phyloP scores from a whole-genome alignment of 2,888 invertebrate species.

The Alitta virens region DNA sequence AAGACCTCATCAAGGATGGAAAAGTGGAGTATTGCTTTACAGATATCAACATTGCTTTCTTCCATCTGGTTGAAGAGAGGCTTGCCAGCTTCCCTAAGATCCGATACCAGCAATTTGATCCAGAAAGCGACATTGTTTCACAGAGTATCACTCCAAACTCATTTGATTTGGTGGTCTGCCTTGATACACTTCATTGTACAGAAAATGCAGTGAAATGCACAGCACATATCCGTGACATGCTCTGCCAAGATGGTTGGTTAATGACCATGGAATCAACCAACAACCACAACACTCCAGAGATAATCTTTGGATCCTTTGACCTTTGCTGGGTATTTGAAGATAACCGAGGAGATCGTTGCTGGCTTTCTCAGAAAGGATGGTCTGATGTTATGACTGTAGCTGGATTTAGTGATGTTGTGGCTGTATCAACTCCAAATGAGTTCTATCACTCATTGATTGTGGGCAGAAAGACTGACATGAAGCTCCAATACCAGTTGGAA shows the following conservation, averaged over 20 bases:
- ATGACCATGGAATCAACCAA: slow-evolving; percentile 12
- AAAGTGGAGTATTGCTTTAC: slow-evolving; percentile 13
- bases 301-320: slow-evolving; percentile 18
- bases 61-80: slow-evolving; percentile 7
- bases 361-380: slow-evolving; percentile 16
- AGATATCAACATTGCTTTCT: slow-evolving; percentile 17
- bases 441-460: slow-evolving; percentile 17
- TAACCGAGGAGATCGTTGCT: slow-evolving; percentile 9
- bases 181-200: slow-evolving; percentile 16
- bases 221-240: slow-evolving; percentile 9
- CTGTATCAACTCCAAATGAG: slow-evolving; percentile 13
- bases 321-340: slow-evolving; percentile 18
- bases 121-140: slow-evolving; percentile 7
- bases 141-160: slow-evolving; percentile 6
- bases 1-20: slow-evolving; percentile 10
- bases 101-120: slow-evolving; percentile 10
- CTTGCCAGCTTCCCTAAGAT: slow-evolving; percentile 11
- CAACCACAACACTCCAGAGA: slow-evolving; percentile 9
- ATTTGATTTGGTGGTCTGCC: slow-evolving; percentile 13
- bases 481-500: neutral
- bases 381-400: neutral
- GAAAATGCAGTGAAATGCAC: slow-evolving; percentile 3
- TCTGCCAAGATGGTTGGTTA: slow-evolving; percentile 16
- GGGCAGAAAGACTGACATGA: slow-evolving; percentile 8
- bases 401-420: slow-evolving; percentile 12